Evolutionary conservation across 2,888 invertebrate genomes (phyloP).

Genomic region (Meteorus colon): DNA sequence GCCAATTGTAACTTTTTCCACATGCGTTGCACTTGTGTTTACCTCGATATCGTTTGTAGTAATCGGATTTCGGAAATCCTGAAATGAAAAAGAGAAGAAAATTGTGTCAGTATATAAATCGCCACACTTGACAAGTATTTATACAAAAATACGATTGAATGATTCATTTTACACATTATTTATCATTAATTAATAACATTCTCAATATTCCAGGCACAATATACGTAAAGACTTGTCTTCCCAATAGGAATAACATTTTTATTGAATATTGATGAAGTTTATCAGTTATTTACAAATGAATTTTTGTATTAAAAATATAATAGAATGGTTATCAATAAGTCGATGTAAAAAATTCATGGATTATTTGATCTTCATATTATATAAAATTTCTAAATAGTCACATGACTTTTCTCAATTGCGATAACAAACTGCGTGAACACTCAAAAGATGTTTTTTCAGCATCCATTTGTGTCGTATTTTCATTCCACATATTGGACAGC

Average conservation of each 20-base stretch:
- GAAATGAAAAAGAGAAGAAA: constrained; percentile 45
- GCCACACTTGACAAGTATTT: neutral
- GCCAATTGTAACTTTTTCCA: constrained; percentile 65
- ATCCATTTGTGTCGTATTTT: constrained; percentile 72
- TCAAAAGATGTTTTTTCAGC: constrained; percentile 68
- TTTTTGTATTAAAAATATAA: constrained; percentile 12
- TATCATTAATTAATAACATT: neutral
- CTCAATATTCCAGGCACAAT: neutral
- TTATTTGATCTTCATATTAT: neutral
- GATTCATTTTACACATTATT: too few relatives aligned
- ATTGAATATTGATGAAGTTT: constrained; percentile 26
- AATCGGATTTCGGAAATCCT: constrained; percentile 50
- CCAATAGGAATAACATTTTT: constrained; percentile 36
- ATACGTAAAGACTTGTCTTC: constrained; percentile 2
- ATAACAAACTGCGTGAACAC: constrained; percentile 60
- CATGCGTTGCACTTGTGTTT: constrained; percentile 59
- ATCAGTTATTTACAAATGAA: neutral
- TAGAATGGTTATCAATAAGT: neutral
- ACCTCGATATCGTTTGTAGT: constrained; percentile 54
- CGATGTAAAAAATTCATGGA: neutral
- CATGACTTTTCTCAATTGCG: constrained; percentile 39
- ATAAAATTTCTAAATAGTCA: neutral
- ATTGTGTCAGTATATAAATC: neutral
- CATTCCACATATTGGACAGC: constrained; percentile 69
- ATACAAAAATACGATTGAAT: neutral